Evolutionary conservation across 1,140 invertebrate genomes (phyloP).

Genomic region (Protaetia brevitarsis): DNA sequence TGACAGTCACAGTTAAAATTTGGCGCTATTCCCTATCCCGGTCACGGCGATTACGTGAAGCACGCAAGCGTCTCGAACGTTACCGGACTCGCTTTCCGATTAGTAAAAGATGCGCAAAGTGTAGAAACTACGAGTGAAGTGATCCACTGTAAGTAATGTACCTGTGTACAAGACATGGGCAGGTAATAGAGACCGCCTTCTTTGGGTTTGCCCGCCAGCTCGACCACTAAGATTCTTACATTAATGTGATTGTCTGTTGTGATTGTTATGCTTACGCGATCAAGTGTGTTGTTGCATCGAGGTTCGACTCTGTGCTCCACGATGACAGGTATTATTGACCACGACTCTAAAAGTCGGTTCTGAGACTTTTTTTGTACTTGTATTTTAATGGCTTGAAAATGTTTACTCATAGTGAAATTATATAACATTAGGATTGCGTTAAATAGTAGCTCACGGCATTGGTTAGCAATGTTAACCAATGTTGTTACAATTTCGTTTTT

Average conservation of each 20-base stretch:
- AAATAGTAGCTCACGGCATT: too few relatives aligned
- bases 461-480: too few relatives aligned
- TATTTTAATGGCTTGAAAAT: conserved; percentile 3
- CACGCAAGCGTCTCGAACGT: conserved; percentile 11
- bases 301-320: conserved; percentile 1
- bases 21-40: background rate
- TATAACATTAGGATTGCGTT: too few relatives aligned
- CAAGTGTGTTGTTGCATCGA: conserved; percentile 10
- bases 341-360: background rate
- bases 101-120: conserved; percentile 26
- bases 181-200: conserved; percentile 29
- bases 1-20: conserved; percentile 11
- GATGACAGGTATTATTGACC: conserved; percentile 19
- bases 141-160: conserved; percentile 24
- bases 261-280: conserved; percentile 27
- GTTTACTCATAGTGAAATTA: too few relatives aligned
- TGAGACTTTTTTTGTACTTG: background rate
- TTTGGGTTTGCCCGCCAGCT: conserved; percentile 28
- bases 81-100: conserved; percentile 13
- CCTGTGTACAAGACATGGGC: conserved; percentile 25
- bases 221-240: conserved; percentile 29
- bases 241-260: conserved; percentile 23
- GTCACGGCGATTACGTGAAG: background rate
- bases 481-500: too few relatives aligned
- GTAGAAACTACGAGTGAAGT: conserved; percentile 21